A percentile compares a stretch with the other conserved stretches of the same genome.
These are phyloP conservation scores for Neodiprion pinetum DNA, from an alignment of 1,140 invertebrate genomes.

Conservation along the genomic window DNA sequence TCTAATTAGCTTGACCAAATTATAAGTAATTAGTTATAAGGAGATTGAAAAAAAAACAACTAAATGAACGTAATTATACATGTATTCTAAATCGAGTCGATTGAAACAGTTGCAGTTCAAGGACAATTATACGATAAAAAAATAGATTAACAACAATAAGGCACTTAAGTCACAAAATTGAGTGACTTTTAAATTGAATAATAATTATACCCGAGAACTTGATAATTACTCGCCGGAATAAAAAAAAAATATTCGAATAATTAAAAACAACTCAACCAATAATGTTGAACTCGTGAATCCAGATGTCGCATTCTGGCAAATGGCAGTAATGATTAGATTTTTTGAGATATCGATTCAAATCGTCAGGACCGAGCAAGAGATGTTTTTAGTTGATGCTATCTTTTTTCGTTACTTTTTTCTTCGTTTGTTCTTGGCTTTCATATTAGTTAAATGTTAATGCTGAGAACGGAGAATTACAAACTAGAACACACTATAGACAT, in stretches of 20 bases:
- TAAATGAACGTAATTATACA: not conserved
- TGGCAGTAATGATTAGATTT: too few species aligned
- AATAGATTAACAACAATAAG: not conserved
- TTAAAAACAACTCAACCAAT: too few species aligned
- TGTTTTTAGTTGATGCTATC: not conserved
- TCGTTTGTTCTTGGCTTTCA: too few species aligned
- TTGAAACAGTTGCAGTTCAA: too few species aligned
- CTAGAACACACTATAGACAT: conserved; percentile 44
- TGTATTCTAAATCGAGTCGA: too few species aligned
- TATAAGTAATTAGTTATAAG: not conserved
- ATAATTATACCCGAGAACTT: not conserved
- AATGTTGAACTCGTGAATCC: too few species aligned
- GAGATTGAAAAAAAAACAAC: not conserved
- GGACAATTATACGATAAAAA: too few species aligned
- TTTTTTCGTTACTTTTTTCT: too few species aligned
- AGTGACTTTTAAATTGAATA: not conserved
- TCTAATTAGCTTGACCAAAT: not conserved
- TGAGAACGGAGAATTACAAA: conserved; percentile 30
- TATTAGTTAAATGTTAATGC: not conserved
- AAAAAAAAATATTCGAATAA: too few species aligned
- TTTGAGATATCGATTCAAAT: too few species aligned
- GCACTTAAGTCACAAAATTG: not conserved
- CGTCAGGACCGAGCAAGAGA: not conserved
- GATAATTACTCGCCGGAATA: too few species aligned
- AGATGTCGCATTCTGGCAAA: too few species aligned